Evolutionary conservation across 2,888 invertebrate species (phyloP), one percentile per base, ranked within the genome.

Genomic region (Cryptus armator): DNA sequence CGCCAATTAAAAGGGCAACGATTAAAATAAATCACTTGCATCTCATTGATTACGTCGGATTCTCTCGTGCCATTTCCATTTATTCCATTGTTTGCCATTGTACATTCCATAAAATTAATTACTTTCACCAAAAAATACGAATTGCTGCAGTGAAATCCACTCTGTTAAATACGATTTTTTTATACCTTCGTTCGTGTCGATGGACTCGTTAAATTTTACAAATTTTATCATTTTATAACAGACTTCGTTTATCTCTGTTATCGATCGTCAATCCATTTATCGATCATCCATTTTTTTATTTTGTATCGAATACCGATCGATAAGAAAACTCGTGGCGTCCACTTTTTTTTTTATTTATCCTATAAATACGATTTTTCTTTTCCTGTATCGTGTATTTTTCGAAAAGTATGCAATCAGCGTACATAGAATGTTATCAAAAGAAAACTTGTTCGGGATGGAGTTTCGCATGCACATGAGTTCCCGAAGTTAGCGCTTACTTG

Each of bases 1-100:
- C 24, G 56, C 81, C 72, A 78, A 83, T 72, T 72, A 72, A 83
- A 78, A 24, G 59, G 78, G 67, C 78, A 83, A 67, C 78, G 67
- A 44, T 78, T 14, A 29, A 56, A 71, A 83, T 83, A 72, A 67
- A 78, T 78, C 72, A 66, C 72, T 59, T 62, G 29, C 32, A 46
- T 29, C 59, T 72, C 78, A 72, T 82, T 72, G 72, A 67, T 72
- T 67, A 16, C 70, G 6, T 6, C 3, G 37, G 19, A 14, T 67
- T 72, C 29, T 19, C 19, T n/a, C 24, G 64, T 66, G 14, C 32
- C 56, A 37, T 76, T 62, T 9, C 24, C n/a, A 56, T 67, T 71
- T 44, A 70, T 64, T 64, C 48, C 6, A 43, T 46, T 80, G 29
- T n/a, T 37, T 16, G 37, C 66, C 10, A 66, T 53, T 44, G 51